These are phyloP conservation scores for Myripristis murdjan DNA, from an alignment of 2,797 vertebrate genomes.

Conservation along the genomic window DNA sequence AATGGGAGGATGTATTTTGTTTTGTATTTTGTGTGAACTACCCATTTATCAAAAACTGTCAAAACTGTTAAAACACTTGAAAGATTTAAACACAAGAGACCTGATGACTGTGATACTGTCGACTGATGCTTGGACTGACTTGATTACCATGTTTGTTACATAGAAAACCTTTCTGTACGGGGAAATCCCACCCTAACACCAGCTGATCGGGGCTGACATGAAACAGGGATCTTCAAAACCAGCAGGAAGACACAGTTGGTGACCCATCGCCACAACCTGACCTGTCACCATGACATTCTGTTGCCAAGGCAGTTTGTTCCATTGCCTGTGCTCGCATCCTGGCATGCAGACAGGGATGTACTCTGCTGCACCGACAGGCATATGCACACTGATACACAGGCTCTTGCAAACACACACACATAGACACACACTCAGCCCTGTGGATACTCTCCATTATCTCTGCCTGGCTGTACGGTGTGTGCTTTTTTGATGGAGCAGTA, in stretches of 20 bases:
- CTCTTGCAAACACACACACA: neutral
- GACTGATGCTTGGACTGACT: neutral
- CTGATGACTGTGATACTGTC: too few relatives aligned
- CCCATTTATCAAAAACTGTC: too few relatives aligned
- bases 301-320: slow-evolving; percentile 11
- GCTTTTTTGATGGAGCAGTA: slow-evolving; percentile 28
- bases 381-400: neutral
- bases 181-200: neutral
- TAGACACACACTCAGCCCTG: neutral
- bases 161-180: neutral
- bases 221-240: slow-evolving; percentile 19
- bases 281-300: slow-evolving; percentile 15
- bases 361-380: neutral
- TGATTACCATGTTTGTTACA: neutral
- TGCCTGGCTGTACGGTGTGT: neutral
- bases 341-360: neutral
- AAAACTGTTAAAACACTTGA: too few relatives aligned
- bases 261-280: slow-evolving; percentile 16
- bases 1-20: too few relatives aligned
- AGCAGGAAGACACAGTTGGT: slow-evolving; percentile 3
- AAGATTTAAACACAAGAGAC: too few relatives aligned
- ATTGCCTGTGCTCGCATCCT: neutral
- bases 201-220: slow-evolving; percentile 5
- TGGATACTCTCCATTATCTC: neutral
- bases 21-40: too few relatives aligned